Evolutionary conservation across 2,113 vertebrate species (phyloP), one percentile per base, ranked within the genome.

Genomic region (Gasterosteus nipponicus): DNA sequence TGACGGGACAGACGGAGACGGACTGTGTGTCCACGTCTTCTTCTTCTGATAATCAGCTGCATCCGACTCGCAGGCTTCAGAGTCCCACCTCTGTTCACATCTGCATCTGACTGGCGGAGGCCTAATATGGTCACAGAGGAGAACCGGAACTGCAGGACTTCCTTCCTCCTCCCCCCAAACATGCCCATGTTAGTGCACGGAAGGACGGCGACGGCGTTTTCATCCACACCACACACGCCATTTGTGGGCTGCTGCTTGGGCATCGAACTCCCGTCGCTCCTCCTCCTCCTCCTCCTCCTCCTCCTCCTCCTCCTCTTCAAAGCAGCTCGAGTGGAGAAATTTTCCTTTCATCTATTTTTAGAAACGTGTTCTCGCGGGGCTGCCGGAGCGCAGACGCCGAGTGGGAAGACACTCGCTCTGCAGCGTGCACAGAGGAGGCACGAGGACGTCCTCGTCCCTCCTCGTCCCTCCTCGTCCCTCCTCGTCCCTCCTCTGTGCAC

Each of bases 311-410:
- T 86, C 44, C 69, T 44, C 42, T 63, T 47, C 66, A 2, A 49
- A 70, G 75, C 62, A 0, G 54, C 42, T 88, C 72, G 56, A 39
- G 71, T 85, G 73, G 61, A 85, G 87, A 87, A 66, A 38, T 66
- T 87, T 85, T 87, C 84, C 57, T 62, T 84, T 69, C 5, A 49
- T 87, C 89, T 94, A 93, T 93, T 92, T 93, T 92, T 92, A 90
- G 88, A 72, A 47, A 18, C 6, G 72, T 81, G 85, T 73, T 90
- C 84, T 93, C 88, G 80, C 86, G 31, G 68, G 79, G 83, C 87
- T 82, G 88, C 78, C 87, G 86, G 79, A 62, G 75, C 83, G 82
- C 86, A 11, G 63, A 41, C 58, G 26, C 73, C 7, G 78, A 82
- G 83, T 60, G 70, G 83, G 75, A 69, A 0, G 73, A 65, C 58